Evolutionary conservation across 1,140 invertebrate genomes (phyloP), one percentile per base, ranked within the genome.

Genomic region (Drosophila baimaii): DNA sequence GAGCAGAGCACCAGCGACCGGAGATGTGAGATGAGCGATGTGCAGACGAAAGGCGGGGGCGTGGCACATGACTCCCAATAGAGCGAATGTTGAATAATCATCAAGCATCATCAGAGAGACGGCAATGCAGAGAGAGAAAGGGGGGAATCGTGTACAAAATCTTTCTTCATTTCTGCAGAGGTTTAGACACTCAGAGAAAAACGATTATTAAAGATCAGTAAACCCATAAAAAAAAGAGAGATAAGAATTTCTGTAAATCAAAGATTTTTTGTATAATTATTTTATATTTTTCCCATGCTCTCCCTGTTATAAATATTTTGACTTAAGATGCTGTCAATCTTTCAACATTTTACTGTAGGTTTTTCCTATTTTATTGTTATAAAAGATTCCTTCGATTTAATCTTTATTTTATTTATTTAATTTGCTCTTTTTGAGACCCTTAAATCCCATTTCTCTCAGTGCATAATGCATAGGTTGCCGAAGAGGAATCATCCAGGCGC

Each of bases 51-150:
- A 52, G 54, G 62, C 49, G 29, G 33, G 66, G 61, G 69, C 68
- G 71, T 68, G 80, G 84, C 72, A 84, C 89, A 84, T 66, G 80
- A 56, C 74, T 89, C 84, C 84, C 84, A n/a, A 76, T 25, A 81
- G 84, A 84, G 74, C 59, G 77, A 68, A 84, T 89, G 84, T 89
- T 89, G 84, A 89, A 89, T 89, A 89, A 89, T 89, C 84, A 89
- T 84, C 81, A 71, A 69, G 68, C 68, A 83, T 88, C 84, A 79
- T 69, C 73, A 81, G 73, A 77, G 69, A 44, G 56, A 63, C 54
- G 44, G 44, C 23, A 27, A 27, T 47, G 12, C n/a, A 31, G 33
- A 33, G 71, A 27, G 19, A 15, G 27, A 57, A 41, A 43, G 37
- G 6, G 19, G 54, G 51, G 37, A 43, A 58, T 41, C 56, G 37